Evolutionary conservation across 2,888 invertebrate species (phyloP).

Genomic region (Cataglyphis livida): DNA sequence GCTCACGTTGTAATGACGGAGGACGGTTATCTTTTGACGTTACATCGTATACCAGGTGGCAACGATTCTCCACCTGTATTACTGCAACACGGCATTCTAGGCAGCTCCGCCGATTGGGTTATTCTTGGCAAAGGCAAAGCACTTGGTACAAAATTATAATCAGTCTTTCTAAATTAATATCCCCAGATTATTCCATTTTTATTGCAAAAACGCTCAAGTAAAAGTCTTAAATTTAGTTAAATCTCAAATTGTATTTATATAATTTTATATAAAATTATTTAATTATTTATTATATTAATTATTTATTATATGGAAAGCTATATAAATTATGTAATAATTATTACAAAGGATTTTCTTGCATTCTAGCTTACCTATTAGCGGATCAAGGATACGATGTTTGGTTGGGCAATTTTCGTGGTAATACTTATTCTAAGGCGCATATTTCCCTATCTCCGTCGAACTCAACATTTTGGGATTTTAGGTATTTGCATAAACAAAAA

Average conservation of each 20-base stretch:
- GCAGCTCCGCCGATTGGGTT: conserved; percentile 93
- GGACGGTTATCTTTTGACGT: conserved; percentile 93
- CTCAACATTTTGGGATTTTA: conserved; percentile 80
- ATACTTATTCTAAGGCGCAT: conserved; percentile 84
- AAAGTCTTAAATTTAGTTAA: too few species aligned
- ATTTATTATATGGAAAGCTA: not conserved
- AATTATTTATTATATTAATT: too few species aligned
- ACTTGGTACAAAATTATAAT: conserved; percentile 86
- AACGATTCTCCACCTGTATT: conserved; percentile 87
- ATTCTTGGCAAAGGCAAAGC: conserved; percentile 89
- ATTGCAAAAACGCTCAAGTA: too few species aligned
- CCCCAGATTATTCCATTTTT: too few species aligned
- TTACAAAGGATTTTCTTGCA: too few species aligned
- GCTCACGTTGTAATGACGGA: conserved; percentile 90
- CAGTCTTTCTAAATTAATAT: not conserved
- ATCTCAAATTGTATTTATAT: too few species aligned
- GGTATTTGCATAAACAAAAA: conserved; percentile 64
- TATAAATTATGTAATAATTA: not conserved
- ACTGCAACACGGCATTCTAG: conserved; percentile 93
- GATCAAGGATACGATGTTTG: conserved; percentile 92
- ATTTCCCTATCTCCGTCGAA: conserved; percentile 65
- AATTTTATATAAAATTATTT: not conserved
- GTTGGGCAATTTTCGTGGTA: conserved; percentile 94
- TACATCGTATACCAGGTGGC: conserved; percentile 93
- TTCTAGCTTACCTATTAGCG: conserved; percentile 88